A percentile compares a stretch with the other conserved stretches of the same genome.
Evolutionary conservation across 2,888 invertebrate genomes (phyloP).

Genomic region (Nasonovia ribisnigri): DNA sequence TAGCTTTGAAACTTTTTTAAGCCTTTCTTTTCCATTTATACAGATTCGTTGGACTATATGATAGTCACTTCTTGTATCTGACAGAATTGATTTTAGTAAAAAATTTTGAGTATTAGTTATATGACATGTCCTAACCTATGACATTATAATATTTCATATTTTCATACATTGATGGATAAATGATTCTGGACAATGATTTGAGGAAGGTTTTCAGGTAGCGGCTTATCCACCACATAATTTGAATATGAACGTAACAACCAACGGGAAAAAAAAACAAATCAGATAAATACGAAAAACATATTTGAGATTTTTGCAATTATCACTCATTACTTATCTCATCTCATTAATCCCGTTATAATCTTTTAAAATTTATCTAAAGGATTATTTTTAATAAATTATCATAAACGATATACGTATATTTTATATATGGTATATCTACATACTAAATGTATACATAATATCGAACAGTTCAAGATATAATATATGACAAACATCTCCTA

Average conservation of each 20-base stretch:
- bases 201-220: not conserved
- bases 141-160: not conserved
- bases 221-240: not conserved
- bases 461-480: not conserved
- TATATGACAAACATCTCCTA: not conserved
- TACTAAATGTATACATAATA: not conserved
- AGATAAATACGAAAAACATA: not conserved
- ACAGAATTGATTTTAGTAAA: constrained; percentile 12
- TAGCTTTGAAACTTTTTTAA: not conserved
- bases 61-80: not conserved
- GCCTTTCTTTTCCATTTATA: not conserved
- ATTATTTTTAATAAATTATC: not conserved
- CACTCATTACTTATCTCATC: not conserved
- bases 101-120: not conserved
- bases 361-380: not conserved
- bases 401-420: not conserved
- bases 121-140: not conserved
- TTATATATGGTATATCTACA: not conserved
- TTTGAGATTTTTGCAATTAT: not conserved
- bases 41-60: not conserved
- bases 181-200: not conserved
- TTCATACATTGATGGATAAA: not conserved
- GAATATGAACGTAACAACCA: not conserved
- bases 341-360: not conserved
- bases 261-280: not conserved